Evolutionary conservation across 2,888 invertebrate genomes (phyloP).

Genomic region (Cetonia aurata): DNA sequence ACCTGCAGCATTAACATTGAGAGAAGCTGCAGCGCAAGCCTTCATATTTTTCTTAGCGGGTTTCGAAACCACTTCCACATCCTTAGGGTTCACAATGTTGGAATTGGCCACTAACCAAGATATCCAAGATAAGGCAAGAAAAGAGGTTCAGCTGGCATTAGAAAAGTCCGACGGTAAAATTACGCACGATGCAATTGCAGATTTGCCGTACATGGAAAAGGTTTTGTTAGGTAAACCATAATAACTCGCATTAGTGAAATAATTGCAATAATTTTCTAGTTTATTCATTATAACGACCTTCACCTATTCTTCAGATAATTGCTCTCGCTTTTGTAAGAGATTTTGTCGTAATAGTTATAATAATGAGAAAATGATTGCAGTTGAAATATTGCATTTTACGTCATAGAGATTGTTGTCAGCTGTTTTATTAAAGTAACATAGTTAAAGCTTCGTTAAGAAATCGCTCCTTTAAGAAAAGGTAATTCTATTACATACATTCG

Average conservation of each 20-base stretch:
- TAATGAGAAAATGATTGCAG: no score
- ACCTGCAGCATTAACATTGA: slow-evolving; percentile 45
- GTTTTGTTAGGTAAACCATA: slow-evolving; percentile 50
- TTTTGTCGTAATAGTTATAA: no score
- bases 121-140: slow-evolving; percentile 51
- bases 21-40: slow-evolving; percentile 54
- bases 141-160: slow-evolving; percentile 49
- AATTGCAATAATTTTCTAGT: no score
- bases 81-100: slow-evolving; percentile 52
- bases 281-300: neutral
- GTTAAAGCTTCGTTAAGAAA: no score
- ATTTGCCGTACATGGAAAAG: slow-evolving; percentile 52
- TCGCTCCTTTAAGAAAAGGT: no score
- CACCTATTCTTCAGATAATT: neutral
- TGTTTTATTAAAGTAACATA: no score
- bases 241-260: no score
- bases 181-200: slow-evolving; percentile 50
- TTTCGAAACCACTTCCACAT: slow-evolving; percentile 55
- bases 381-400: no score
- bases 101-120: slow-evolving; percentile 51
- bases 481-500: no score
- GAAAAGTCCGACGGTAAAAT: slow-evolving; percentile 48
- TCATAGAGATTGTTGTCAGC: no score
- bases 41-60: slow-evolving; percentile 56
- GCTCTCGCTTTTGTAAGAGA: no score